Percentiles rank a stretch among this genome's conserved stretches.
phyloP scores from a whole-genome alignment of 2,888 invertebrate species.

The Ctenicera cuprea region DNA sequence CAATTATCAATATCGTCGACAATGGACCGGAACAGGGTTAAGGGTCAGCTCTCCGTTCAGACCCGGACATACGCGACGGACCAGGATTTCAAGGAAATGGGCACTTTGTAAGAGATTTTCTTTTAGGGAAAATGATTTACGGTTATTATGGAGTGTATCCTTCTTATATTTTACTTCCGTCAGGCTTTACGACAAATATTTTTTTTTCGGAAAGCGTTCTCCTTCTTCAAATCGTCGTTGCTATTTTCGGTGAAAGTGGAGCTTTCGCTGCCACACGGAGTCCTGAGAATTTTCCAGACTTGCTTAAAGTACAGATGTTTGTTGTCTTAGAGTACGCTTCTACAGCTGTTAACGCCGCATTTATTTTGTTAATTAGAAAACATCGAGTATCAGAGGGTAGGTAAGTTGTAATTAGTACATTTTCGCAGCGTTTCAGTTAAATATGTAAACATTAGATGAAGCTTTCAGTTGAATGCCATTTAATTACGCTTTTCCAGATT shows the following conservation, averaged over 20 bases:
- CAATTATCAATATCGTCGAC: constrained; percentile 31
- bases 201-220: constrained; percentile 12
- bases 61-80: constrained; percentile 30
- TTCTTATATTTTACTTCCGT: constrained; percentile 36
- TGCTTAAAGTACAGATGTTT: constrained; percentile 1
- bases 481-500: background rate
- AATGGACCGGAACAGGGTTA: constrained; percentile 41
- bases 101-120: constrained; percentile 46
- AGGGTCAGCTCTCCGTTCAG: constrained; percentile 39
- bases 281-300: constrained; percentile 4
- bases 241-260: constrained; percentile 1
- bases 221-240: constrained; percentile 16
- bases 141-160: constrained; percentile 46
- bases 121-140: constrained; percentile 49
- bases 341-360: constrained; percentile 1
- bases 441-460: background rate
- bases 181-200: constrained; percentile 31
- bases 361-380: constrained; percentile 21
- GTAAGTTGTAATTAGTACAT: constrained; percentile 7
- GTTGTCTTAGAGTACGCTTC: constrained; percentile 17
- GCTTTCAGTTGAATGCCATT: background rate
- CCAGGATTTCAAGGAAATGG: constrained; percentile 40
- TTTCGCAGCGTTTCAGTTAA: constrained; percentile 3
- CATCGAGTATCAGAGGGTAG: constrained; percentile 7
- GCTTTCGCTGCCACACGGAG: background rate